phyloP scores from a whole-genome alignment of 2,888 invertebrate species.

The Scaeva pyrastri region DNA sequence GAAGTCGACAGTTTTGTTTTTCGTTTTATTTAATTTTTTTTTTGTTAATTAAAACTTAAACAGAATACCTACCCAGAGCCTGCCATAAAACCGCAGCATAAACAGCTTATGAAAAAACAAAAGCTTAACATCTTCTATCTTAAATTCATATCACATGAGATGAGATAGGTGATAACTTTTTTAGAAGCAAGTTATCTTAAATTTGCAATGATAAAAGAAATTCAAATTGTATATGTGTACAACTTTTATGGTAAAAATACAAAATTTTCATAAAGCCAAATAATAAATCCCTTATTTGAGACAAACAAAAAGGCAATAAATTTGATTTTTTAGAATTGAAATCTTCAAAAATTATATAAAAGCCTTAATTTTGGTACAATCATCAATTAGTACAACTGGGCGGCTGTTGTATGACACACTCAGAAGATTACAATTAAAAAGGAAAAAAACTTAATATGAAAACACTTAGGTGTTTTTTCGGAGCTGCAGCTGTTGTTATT shows the following conservation, averaged over 20 bases:
- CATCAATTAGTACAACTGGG: conserved; percentile 20
- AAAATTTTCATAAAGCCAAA: not conserved
- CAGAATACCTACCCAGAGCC: not conserved
- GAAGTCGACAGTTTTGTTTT: not conserved
- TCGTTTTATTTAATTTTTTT: no score
- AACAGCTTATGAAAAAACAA: not conserved
- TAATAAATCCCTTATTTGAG: not conserved
- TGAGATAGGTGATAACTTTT: not conserved
- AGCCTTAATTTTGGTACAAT: not conserved
- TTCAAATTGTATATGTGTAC: not conserved
- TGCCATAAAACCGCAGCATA: not conserved
- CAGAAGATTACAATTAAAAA: not conserved
- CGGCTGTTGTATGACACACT: conserved; percentile 6
- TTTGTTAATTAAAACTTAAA: not conserved
- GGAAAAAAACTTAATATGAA: not conserved
- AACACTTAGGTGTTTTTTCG: not conserved
- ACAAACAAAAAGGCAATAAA: not conserved
- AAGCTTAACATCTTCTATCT: not conserved
- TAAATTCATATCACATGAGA: not conserved
- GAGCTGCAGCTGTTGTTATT: conserved; percentile 22
- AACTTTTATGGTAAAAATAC: not conserved
- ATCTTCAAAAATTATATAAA: conserved; percentile 1
- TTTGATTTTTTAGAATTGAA: not conserved
- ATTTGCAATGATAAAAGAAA: not conserved
- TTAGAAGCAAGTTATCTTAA: not conserved